phyloP scores from a whole-genome alignment of 2,888 invertebrate genomes.

The Drosophila paucipuncta region DNA sequence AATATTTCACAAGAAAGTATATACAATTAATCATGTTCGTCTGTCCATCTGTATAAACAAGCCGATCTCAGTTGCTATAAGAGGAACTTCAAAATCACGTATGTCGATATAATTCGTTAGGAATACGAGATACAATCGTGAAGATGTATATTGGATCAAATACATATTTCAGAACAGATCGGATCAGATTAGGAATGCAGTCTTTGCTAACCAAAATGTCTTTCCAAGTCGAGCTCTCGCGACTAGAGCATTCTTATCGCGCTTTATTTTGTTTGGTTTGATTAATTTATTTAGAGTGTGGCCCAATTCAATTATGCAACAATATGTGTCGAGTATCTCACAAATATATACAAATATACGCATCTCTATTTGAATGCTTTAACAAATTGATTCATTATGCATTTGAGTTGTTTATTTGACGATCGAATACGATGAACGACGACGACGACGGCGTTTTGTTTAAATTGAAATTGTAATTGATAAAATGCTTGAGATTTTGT shows the following conservation, averaged over 20 bases:
- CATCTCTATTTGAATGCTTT: constrained; percentile 67
- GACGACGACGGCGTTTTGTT: constrained; percentile 52
- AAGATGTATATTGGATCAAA: background rate
- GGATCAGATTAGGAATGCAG: background rate
- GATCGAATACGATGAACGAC: constrained; percentile 57
- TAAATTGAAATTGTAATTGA: constrained; percentile 83
- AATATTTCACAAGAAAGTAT: too few relatives aligned
- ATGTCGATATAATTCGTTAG: background rate
- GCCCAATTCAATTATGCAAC: constrained; percentile 37
- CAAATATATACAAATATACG: constrained; percentile 34
- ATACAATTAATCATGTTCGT: too few relatives aligned
- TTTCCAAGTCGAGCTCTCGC: background rate
- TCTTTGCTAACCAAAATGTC: background rate
- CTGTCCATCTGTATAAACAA: too few relatives aligned
- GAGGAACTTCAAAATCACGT: background rate
- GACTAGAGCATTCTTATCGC: background rate
- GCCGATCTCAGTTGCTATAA: background rate
- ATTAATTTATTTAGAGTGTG: constrained; percentile 1
- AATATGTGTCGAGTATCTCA: background rate
- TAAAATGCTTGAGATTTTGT: constrained; percentile 81
- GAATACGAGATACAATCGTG: background rate
- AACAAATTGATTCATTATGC: constrained; percentile 67
- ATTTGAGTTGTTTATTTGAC: constrained; percentile 60
- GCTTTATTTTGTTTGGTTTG: background rate
- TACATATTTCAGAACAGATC: background rate